A percentile compares a stretch with the other conserved stretches of the same genome.
Evolutionary conservation across 2,797 vertebrate genomes (phyloP).

Genomic region (Rhynchonycteris naso): DNA sequence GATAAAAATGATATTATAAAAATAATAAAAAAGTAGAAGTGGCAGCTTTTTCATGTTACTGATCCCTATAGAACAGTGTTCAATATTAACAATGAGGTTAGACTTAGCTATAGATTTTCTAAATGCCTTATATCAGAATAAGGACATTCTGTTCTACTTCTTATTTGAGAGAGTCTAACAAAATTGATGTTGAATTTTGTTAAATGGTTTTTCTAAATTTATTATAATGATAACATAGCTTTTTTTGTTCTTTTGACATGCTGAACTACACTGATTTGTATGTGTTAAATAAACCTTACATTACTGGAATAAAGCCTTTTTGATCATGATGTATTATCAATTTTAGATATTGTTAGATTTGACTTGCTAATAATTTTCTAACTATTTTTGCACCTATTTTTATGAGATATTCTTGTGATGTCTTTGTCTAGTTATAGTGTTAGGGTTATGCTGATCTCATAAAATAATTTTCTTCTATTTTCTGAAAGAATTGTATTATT

Average conservation of each 20-base stretch:
- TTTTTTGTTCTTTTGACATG: background rate
- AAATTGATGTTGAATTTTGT: constrained; percentile 20
- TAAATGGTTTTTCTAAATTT: background rate
- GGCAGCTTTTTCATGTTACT: background rate
- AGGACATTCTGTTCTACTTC: background rate
- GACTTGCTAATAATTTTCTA: background rate
- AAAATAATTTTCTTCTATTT: background rate
- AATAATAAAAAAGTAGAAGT: background rate
- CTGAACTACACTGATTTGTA: background rate
- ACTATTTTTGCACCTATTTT: background rate
- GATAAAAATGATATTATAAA: background rate
- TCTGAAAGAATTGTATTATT: background rate
- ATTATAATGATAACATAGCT: background rate
- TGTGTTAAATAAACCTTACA: background rate
- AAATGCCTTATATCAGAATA: background rate
- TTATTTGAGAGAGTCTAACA: background rate
- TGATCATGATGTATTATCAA: background rate
- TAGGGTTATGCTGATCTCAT: background rate
- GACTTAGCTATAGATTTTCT: background rate
- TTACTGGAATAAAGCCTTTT: background rate
- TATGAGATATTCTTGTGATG: background rate
- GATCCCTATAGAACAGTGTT: background rate
- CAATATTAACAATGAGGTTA: background rate
- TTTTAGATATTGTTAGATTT: background rate
- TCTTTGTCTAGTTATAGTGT: background rate